Conservation (phyloP, 2,888 invertebrate species). For the Cylloceria caligata region DNA sequence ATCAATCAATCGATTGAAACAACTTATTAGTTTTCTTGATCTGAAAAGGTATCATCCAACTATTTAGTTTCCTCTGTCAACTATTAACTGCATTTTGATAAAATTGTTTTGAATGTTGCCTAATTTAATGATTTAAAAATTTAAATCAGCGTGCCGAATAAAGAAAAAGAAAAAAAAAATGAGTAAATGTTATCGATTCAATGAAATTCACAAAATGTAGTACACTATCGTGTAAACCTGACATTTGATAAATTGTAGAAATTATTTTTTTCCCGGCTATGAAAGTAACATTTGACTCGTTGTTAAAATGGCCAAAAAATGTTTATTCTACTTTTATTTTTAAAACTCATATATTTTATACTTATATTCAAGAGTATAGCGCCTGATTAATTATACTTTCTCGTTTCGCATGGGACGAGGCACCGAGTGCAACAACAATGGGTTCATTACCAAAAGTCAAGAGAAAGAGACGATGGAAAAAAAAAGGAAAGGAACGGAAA, state of each 20-base stretch:
- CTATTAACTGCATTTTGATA: too few relatives aligned
- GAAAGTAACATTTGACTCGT: background rate
- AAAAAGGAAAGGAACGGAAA: background rate
- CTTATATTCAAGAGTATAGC: background rate
- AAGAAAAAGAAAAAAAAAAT: too few relatives aligned
- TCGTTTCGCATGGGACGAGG: conserved; percentile 47
- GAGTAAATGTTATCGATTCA: too few relatives aligned
- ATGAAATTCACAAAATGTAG: too few relatives aligned
- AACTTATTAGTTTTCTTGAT: too few relatives aligned
- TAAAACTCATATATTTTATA: background rate
- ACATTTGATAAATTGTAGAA: background rate
- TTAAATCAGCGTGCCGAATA: too few relatives aligned
- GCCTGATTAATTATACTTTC: conserved; percentile 31
- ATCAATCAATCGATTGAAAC: too few relatives aligned
- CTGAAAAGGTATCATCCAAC: too few relatives aligned
- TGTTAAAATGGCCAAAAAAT: background rate
- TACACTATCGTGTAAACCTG: too few relatives aligned
- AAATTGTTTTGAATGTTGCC: too few relatives aligned
- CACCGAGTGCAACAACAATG: conserved; percentile 69
- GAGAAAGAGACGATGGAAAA: conserved; percentile 36
- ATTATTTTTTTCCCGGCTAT: background rate
- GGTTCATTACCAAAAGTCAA: conserved; percentile 72
- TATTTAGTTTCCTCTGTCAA: too few relatives aligned
- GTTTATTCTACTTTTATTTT: background rate
- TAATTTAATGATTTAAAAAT: too few relatives aligned